Base-by-base conservation (phyloP, 2,797 vertebrate species). In the Hipposideros larvatus region DNA sequence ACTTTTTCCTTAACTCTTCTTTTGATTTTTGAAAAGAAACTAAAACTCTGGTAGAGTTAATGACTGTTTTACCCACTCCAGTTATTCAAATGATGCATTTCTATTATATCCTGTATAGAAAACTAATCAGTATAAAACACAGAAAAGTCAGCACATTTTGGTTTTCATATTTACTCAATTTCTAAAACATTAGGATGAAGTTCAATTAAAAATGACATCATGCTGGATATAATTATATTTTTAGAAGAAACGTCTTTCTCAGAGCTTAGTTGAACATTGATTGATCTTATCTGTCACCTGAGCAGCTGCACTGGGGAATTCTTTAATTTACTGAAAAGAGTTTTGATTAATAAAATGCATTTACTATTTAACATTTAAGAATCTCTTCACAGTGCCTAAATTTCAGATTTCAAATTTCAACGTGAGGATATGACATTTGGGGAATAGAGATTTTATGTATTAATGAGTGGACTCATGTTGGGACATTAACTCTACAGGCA, bases 1-100 rank as follows among this genome's bases (percentile, higher is more conserved):
- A 43, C 15, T n/a, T 61, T 78, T 90, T n/a, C 24, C 63, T 78
- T 53, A 71, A 90, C 28, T 26, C 55, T 68, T 68, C 16, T n/a
- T 82, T 77, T 68, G 13, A 57, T 21, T 95, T 95, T 68, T 59
- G 18, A 83, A 88, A 71, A 61, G 19, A 70, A 92, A n/a, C 21
- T 77, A 59, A 68, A 68, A 68, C 43, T 2, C 18, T 77, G 21
- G 34, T 61, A 74, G 31, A 51, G 6, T 66, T 73, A 48, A 80
- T 65, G 19, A 88, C 28, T 61, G 16, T 77, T 77, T 82, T 21
- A 48, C 41, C 9, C 59, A 51, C 34, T 34, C 9, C 53, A 46
- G 10, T 34, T 83, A 68, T 14, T 74, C 22, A 51, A 34, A 41
- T 77, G n/a, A 75, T 75, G 21, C 24, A 37, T 66, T 87, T 71